Conservation (phyloP, 2,113 vertebrate species). For the Mastomys natalensis region DNA sequence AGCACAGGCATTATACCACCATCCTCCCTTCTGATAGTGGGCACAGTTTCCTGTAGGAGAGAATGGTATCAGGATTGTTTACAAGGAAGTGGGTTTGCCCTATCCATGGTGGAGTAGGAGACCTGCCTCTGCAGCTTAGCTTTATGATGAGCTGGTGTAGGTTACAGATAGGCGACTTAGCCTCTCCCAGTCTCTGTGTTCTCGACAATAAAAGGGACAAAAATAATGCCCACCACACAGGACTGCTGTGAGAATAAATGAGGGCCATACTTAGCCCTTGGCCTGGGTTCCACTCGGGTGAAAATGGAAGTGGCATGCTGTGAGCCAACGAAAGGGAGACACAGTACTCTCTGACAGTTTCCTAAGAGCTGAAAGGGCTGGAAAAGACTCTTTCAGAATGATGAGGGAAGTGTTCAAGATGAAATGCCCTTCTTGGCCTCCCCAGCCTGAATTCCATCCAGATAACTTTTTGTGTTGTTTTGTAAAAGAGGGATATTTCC, state of each 20-base stretch:
- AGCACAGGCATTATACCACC: constrained; percentile 99
- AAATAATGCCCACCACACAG: rapidly evolving
- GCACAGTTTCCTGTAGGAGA: constrained; percentile 94
- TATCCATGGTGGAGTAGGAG: rapidly evolving
- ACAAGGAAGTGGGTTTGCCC: background rate
- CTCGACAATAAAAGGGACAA: background rate
- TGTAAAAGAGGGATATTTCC: constrained; percentile 62
- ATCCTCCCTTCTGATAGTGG: constrained; percentile 98
- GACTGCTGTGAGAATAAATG: background rate
- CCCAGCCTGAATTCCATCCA: constrained; percentile 22
- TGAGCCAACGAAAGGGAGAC: background rate
- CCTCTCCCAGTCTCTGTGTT: background rate
- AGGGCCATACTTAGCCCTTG: background rate
- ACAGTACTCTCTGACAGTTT: background rate
- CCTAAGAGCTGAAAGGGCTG: constrained; percentile 4
- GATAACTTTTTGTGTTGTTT: constrained; percentile 26
- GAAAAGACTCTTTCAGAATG: constrained; percentile 20
- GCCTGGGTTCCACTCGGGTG: background rate
- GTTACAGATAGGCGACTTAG: background rate
- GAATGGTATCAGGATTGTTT: background rate
- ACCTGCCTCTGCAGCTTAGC: background rate
- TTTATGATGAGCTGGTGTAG: background rate
- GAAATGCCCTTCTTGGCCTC: constrained; percentile 1
- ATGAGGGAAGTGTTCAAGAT: constrained; percentile 42
- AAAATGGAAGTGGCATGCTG: background rate